A percentile compares a stretch with the other conserved stretches of the same genome.
Evolutionary conservation across 2,113 vertebrate species (phyloP).

Genomic region (Plectropomus leopardus): DNA sequence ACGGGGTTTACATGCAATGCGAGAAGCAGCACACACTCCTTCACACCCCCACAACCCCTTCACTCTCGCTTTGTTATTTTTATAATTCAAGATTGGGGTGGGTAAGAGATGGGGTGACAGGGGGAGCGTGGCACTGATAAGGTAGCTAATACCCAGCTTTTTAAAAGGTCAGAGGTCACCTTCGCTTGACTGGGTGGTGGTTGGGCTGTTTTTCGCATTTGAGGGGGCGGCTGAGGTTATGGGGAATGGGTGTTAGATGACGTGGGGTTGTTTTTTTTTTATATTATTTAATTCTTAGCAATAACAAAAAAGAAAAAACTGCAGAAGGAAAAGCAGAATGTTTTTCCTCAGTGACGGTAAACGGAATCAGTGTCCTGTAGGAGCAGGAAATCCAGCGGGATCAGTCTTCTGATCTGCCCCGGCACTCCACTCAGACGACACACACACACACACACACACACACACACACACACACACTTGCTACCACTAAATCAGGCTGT

Average conservation of each 20-base stretch:
- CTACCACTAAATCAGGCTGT: slow-evolving; percentile 75
- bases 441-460: slow-evolving; percentile 60
- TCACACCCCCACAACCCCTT: neutral
- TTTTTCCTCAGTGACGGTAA: slow-evolving; percentile 37
- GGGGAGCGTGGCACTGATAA: slow-evolving; percentile 83
- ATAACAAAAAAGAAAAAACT: slow-evolving; percentile 7
- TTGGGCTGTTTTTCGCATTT: slow-evolving; percentile 10
- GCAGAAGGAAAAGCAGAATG: slow-evolving; percentile 10
- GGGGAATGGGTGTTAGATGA: neutral
- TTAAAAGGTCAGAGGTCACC: slow-evolving; percentile 72
- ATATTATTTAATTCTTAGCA: slow-evolving; percentile 26
- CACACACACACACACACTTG: slow-evolving; percentile 54
- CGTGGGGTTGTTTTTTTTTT: neutral
- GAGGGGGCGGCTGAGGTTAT: neutral
- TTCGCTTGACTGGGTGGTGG: slow-evolving; percentile 33
- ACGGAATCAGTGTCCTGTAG: slow-evolving; percentile 57
- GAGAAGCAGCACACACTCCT: slow-evolving; percentile 58
- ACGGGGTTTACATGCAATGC: slow-evolving; percentile 61
- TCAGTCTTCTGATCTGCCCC: slow-evolving; percentile 67
- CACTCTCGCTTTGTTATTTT: slow-evolving; percentile 75
- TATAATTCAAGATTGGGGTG: slow-evolving; percentile 62
- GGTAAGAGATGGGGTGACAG: slow-evolving; percentile 67
- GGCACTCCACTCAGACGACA: slow-evolving; percentile 61
- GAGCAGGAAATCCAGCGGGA: slow-evolving; percentile 76
- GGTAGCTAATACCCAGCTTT: slow-evolving; percentile 77